These are phyloP conservation scores for Watsonalla cultraria DNA, from an alignment of 2,888 invertebrate genomes.

Conservation along the genomic window DNA sequence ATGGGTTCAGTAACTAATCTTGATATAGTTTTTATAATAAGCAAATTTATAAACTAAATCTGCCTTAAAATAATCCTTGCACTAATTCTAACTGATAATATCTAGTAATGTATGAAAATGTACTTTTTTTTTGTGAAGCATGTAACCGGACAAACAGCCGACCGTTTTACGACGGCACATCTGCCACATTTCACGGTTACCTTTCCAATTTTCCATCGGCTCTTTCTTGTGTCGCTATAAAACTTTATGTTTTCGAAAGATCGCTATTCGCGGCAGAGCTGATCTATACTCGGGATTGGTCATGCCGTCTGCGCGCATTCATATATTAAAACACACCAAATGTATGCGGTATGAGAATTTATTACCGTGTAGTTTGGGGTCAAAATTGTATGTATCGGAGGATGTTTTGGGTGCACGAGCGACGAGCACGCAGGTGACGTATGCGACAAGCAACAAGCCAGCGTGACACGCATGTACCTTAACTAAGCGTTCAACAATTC, in stretches of 20 bases:
- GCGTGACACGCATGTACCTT: slow-evolving; percentile 59
- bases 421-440: slow-evolving; percentile 45
- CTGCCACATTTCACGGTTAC: slow-evolving; percentile 73
- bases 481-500: slow-evolving; percentile 68
- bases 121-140: slow-evolving; percentile 34
- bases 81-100: too few species aligned
- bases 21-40: too few species aligned
- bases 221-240: slow-evolving; percentile 61
- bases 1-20: too few species aligned
- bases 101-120: not conserved
- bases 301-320: slow-evolving; percentile 58
- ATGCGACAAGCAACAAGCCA: slow-evolving; percentile 32
- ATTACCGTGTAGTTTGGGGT: slow-evolving; percentile 15
- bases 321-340: slow-evolving; percentile 27
- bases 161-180: slow-evolving; percentile 48
- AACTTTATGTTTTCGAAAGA: slow-evolving; percentile 65
- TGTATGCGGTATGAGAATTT: slow-evolving; percentile 25
- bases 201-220: slow-evolving; percentile 68
- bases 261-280: slow-evolving; percentile 47
- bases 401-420: slow-evolving; percentile 10
- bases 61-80: too few species aligned
- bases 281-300: slow-evolving; percentile 58
- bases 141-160: slow-evolving; percentile 24
- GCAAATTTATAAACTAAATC: too few species aligned
- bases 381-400: slow-evolving; percentile 13